Percentiles rank a stretch among this genome's conserved stretches.
phyloP scores from a whole-genome alignment of 2,888 invertebrate species.

The Meiosimyza decipiens region DNA sequence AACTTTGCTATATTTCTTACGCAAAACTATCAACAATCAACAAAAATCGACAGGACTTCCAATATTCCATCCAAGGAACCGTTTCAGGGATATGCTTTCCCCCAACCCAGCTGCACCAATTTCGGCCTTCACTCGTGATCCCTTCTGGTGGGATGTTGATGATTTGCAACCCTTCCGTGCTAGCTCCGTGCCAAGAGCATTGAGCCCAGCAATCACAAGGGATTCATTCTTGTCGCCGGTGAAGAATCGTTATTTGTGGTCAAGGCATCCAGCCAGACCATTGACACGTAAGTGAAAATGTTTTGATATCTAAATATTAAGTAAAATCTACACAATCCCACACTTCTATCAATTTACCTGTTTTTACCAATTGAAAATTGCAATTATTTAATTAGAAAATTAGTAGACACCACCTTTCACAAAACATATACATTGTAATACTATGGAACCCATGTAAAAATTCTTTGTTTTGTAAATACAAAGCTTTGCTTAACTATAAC shows the following conservation, averaged over 20 bases:
- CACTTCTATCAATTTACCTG: slow-evolving; percentile 8
- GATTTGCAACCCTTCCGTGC: slow-evolving; percentile 80
- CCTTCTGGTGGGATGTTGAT: slow-evolving; percentile 90
- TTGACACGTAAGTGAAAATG: slow-evolving; percentile 77
- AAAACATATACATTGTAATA: no score
- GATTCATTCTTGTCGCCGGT: slow-evolving; percentile 91
- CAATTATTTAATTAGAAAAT: no score
- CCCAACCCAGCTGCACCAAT: slow-evolving; percentile 82
- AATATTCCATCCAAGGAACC: slow-evolving; percentile 75
- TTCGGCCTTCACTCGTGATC: slow-evolving; percentile 85
- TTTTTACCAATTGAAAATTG: neutral
- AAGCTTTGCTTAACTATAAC: no score
- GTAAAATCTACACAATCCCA: neutral
- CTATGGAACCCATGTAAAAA: no score
- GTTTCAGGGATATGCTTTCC: slow-evolving; percentile 77
- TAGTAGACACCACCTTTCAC: no score
- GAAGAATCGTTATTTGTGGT: slow-evolving; percentile 91
- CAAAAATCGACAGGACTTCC: slow-evolving; percentile 71
- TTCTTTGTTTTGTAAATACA: no score
- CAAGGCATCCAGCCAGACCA: slow-evolving; percentile 89
- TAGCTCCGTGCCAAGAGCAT: slow-evolving; percentile 71
- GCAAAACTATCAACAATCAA: slow-evolving; percentile 44
- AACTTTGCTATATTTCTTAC: slow-evolving; percentile 39
- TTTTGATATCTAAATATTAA: slow-evolving; percentile 1
- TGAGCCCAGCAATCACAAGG: slow-evolving; percentile 80